Evolutionary conservation across 2,888 invertebrate genomes (phyloP).

Genomic region (Synergus laeviventris): DNA sequence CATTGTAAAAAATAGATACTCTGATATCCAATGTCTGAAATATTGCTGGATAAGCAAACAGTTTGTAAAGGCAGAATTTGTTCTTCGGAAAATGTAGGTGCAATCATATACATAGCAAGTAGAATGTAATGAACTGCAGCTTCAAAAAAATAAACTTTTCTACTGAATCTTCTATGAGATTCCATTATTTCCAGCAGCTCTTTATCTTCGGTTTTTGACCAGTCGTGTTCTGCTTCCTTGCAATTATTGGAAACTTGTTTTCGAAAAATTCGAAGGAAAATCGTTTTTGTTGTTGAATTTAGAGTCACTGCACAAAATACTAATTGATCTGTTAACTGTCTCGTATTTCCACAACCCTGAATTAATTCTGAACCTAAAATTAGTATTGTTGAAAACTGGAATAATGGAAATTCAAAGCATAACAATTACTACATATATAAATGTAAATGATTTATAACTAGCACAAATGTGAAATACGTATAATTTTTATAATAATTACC

Average conservation of each 20-base stretch:
- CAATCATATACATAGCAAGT: slow-evolving; percentile 18
- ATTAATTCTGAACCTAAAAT: slow-evolving; percentile 12
- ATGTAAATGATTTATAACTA: not conserved
- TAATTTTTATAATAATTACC: slow-evolving; percentile 13
- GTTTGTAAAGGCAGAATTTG: slow-evolving; percentile 8
- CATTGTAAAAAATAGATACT: slow-evolving; percentile 2
- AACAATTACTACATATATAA: not conserved
- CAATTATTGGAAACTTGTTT: not conserved
- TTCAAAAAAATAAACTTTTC: slow-evolving; percentile 21
- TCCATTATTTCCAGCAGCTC: not conserved
- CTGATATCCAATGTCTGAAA: not conserved
- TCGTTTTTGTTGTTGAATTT: slow-evolving; percentile 17
- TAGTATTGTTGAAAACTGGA: slow-evolving; percentile 21
- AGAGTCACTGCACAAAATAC: slow-evolving; percentile 17
- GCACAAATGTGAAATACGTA: not conserved
- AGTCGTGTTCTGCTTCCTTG: not conserved
- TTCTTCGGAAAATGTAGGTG: slow-evolving; percentile 7
- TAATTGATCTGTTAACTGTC: slow-evolving; percentile 9
- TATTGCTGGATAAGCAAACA: not conserved
- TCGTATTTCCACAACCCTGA: slow-evolving; percentile 7
- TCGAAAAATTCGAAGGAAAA: slow-evolving; percentile 7
- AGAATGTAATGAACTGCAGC: not conserved
- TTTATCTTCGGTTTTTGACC: not conserved
- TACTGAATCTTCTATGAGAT: slow-evolving; percentile 10
- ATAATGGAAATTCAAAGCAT: not conserved